Base-by-base conservation (phyloP, 2,113 vertebrate genomes). In the Chauna torquata region DNA sequence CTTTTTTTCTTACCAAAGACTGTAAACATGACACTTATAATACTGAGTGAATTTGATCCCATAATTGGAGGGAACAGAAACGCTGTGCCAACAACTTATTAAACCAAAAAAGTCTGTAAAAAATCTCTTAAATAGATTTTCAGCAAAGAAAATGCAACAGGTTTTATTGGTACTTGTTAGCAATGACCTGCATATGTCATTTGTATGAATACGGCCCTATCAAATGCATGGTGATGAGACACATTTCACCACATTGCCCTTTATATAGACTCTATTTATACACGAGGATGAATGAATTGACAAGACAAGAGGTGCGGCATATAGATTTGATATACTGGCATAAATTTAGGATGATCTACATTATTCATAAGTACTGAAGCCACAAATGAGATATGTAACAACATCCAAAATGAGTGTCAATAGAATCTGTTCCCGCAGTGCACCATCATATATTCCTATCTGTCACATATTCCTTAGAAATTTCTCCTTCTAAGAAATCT, bases 361-460 rank as follows among this genome's bases (percentile, higher is more conserved):
- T 95, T 97, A 97, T 96, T 97, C 97, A 96, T 97, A 92, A 96
- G 96, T 50, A 92, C 96, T 95, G 94, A 96, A 97, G 96, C 96
- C 96, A 97, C 97, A 97, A 97, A 97, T 97, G 96, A 96, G 96
- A 97, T 96, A 97, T 94, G 96, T 93, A 96, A 95, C 96, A 97
- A 96, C 95, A 96, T 96, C 95, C 97, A 97, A 97, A 97, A 97
- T 97, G 96, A 97, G 92, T 96, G 96, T 96, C 97, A 97, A 96
- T 97, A 97, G 96, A 97, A 97, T 96, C 96, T 97, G 97, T 97
- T 96, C 96, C 96, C 6, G 4, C 95, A 96, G 95, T 57, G 96
- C 92, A 94, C 94, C 95, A 94, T 79, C 95, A 11, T 96, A 96
- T 79, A 97, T 94, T 95, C 83, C 96, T 96, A 95, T 96, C 96